phyloP scores from a whole-genome alignment of 1,140 invertebrate species.

The Bombus breviceps region DNA sequence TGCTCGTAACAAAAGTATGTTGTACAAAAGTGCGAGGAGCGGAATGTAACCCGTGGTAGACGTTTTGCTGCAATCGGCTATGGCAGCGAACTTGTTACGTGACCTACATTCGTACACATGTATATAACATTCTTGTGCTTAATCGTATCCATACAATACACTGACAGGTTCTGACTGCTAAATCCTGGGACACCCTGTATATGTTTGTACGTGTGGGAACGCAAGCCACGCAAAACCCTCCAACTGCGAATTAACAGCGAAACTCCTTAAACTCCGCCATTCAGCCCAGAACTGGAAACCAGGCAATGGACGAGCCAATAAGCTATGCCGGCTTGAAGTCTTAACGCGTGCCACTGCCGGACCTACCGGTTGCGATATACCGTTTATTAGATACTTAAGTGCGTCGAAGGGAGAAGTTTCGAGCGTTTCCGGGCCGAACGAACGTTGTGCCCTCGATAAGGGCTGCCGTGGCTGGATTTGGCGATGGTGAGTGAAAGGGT shows the following conservation, averaged over 20 bases:
- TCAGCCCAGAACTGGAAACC: not conserved
- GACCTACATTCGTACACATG: no score
- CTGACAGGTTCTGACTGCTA: not conserved
- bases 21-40: no score
- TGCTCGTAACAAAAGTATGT: no score
- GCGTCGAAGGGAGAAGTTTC: slow-evolving; percentile 34
- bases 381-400: slow-evolving; percentile 68
- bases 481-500: not conserved
- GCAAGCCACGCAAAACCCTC: slow-evolving; percentile 11
- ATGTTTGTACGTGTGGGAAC: not conserved
- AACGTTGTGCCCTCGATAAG: slow-evolving; percentile 20
- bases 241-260: slow-evolving; percentile 50
- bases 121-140: not conserved
- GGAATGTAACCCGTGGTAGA: no score
- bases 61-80: no score
- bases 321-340: slow-evolving; percentile 36
- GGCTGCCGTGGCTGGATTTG: not conserved
- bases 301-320: slow-evolving; percentile 41
- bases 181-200: not conserved
- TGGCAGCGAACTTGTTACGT: no score
- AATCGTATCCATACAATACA: not conserved
- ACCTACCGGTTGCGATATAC: slow-evolving; percentile 53
- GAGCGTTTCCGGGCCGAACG: not conserved
- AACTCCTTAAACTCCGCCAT: slow-evolving; percentile 59
- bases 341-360: slow-evolving; percentile 35